Conservation (phyloP, 2,113 vertebrate species). For the Myrmecophaga tridactyla region DNA sequence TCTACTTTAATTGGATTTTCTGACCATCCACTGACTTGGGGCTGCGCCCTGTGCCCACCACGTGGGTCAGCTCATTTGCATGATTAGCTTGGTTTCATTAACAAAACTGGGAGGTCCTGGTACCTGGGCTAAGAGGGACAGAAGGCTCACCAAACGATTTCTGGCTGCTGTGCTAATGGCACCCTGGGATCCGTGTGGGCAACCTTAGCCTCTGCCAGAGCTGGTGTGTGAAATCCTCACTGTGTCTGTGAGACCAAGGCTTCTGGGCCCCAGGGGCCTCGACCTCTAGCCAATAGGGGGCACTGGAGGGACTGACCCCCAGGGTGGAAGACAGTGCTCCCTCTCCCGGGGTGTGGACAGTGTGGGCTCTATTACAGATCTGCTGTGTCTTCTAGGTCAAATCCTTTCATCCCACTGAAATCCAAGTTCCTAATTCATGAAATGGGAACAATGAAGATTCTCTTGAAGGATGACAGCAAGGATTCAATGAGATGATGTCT, state of each 20-base stretch:
- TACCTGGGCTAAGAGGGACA: background rate
- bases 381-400: background rate
- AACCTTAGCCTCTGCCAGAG: background rate
- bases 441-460: background rate
- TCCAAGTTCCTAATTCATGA: background rate
- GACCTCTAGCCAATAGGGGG: background rate
- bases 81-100: conserved; percentile 57
- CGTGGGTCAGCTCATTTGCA: background rate
- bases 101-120: background rate
- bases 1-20: conserved; percentile 62
- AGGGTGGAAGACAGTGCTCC: background rate
- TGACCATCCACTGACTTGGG: background rate
- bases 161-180: background rate
- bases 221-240: background rate
- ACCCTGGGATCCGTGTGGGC: background rate
- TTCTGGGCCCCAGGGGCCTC: background rate
- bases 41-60: background rate
- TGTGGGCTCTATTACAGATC: background rate
- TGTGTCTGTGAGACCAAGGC: background rate
- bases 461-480: background rate
- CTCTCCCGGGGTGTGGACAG: background rate
- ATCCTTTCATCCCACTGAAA: background rate
- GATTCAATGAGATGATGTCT: background rate
- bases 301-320: background rate
- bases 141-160: background rate